phyloP scores from a whole-genome alignment of 2,888 invertebrate species.

The Ferdinandea cuprea region DNA sequence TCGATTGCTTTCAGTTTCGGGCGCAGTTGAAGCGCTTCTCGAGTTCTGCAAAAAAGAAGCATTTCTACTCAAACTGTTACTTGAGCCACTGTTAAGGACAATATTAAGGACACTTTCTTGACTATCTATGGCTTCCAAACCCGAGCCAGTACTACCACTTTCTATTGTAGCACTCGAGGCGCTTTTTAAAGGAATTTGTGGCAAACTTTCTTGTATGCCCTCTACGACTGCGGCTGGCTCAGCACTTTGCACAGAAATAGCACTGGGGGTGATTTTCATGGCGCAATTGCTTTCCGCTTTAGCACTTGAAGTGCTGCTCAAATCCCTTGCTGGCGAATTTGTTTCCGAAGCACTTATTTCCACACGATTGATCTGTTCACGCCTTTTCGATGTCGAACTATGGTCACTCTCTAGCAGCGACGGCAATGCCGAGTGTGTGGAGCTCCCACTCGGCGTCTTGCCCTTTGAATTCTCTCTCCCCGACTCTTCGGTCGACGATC shows the following conservation, averaged over 20 bases:
- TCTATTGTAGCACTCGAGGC: background rate
- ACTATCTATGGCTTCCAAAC: background rate
- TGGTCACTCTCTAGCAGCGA: slow-evolving; percentile 24
- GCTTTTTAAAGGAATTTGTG: background rate
- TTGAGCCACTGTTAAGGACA: too few species aligned
- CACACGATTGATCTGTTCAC: background rate
- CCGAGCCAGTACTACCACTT: background rate
- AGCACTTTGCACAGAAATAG: background rate
- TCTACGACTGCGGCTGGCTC: background rate
- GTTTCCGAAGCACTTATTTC: background rate
- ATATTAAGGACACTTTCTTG: background rate
- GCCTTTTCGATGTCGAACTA: background rate
- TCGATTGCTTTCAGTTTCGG: background rate
- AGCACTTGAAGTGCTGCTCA: background rate
- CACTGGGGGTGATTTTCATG: background rate
- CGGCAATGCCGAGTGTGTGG: slow-evolving; percentile 16
- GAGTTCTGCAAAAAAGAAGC: background rate
- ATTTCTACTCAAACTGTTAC: background rate
- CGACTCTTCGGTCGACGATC: slow-evolving; percentile 36
- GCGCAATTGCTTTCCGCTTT: background rate
- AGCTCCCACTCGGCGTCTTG: slow-evolving; percentile 5
- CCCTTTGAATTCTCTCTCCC: slow-evolving; percentile 5
- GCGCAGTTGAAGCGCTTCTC: background rate
- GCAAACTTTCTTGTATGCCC: background rate
- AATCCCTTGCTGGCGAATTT: background rate